A percentile compares a stretch with the other conserved stretches of the same genome.
These are phyloP conservation scores for Oceanites oceanicus DNA, from an alignment of 2,113 vertebrate genomes.

Conservation along the genomic window DNA sequence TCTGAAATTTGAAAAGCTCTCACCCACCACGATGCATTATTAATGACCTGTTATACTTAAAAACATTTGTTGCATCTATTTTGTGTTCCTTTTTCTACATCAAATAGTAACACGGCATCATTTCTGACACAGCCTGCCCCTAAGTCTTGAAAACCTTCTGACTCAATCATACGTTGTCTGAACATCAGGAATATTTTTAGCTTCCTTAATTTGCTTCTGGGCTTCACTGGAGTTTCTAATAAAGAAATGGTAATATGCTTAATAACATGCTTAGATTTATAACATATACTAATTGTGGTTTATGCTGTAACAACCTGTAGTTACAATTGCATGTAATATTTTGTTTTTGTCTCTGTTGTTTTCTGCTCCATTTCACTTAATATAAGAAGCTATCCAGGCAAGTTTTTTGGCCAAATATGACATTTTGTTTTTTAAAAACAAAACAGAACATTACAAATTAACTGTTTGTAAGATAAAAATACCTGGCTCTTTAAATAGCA, in stretches of 20 bases:
- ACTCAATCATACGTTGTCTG: not conserved
- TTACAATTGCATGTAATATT: not conserved
- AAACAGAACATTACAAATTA: not conserved
- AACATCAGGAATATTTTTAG: not conserved
- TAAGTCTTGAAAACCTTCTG: not conserved
- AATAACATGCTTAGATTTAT: not conserved
- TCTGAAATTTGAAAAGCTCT: not conserved
- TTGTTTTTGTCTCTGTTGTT: not conserved
- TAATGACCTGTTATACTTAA: not conserved
- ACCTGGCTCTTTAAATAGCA: not conserved
- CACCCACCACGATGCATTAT: rapidly evolving
- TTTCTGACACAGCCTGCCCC: not conserved
- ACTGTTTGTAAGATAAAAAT: not conserved
- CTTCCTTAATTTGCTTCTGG: not conserved
- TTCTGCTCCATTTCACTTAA: not conserved
- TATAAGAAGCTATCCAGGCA: not conserved
- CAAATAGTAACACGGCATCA: not conserved
- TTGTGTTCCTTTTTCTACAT: not conserved
- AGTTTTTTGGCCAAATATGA: not conserved
- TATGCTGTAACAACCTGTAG: not conserved
- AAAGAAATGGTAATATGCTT: not conserved
- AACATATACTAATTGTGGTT: not conserved
- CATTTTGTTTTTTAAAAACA: not conserved
- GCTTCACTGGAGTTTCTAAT: not conserved
- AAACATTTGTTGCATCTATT: not conserved